Evolutionary conservation across 1,140 invertebrate genomes (phyloP).

Genomic region (Danaus melanippus): DNA sequence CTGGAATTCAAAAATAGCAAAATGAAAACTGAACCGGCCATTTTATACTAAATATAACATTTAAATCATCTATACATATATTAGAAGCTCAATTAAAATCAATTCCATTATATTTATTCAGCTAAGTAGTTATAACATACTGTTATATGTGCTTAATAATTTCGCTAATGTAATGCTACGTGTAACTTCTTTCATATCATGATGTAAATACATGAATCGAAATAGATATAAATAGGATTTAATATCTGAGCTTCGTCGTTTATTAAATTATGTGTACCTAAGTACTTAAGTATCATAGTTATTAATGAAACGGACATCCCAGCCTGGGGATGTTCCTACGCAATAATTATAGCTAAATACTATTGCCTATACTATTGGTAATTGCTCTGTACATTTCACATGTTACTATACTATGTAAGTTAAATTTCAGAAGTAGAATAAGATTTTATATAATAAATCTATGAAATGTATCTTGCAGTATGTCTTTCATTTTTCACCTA

Average conservation of each 20-base stretch:
- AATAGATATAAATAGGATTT: conserved; percentile 57
- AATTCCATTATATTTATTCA: conserved; percentile 15
- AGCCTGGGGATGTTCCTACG: conserved; percentile 49
- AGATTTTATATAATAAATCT: conserved; percentile 72
- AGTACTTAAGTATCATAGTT: conserved; percentile 64
- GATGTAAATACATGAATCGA: conserved; percentile 60
- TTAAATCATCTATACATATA: conserved; percentile 15
- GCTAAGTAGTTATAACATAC: conserved; percentile 21
- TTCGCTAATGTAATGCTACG: conserved; percentile 35
- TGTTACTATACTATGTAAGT: conserved; percentile 66
- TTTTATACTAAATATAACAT: conserved; percentile 17
- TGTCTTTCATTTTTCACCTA: conserved; percentile 36
- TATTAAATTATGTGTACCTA: conserved; percentile 58
- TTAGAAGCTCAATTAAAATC: conserved; percentile 25
- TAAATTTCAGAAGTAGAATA: conserved; percentile 64
- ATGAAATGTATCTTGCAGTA: conserved; percentile 66
- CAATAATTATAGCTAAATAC: conserved; percentile 69
- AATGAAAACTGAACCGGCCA: conserved; percentile 29
- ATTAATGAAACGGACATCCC: conserved; percentile 44
- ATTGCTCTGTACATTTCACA: conserved; percentile 68
- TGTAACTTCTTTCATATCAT: conserved; percentile 64
- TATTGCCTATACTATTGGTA: conserved; percentile 62
- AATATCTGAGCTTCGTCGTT: conserved; percentile 69
- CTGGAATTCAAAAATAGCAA: conserved; percentile 11
- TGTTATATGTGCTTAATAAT: conserved; percentile 51